These are phyloP conservation scores for Crioceris asparagi DNA, from an alignment of 2,888 invertebrate species.

Conservation along the genomic window DNA sequence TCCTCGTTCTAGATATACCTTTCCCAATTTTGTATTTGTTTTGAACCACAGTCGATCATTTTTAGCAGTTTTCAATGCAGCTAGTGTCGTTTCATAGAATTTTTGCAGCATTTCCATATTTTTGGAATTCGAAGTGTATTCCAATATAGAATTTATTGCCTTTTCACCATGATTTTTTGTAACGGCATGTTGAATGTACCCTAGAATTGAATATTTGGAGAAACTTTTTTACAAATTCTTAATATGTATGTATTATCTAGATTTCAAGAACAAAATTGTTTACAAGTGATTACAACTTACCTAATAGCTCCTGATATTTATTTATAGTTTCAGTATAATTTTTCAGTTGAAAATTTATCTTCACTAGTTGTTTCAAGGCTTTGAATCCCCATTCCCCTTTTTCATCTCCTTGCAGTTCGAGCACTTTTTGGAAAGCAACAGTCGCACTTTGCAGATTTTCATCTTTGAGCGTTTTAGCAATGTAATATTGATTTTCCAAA, in stretches of 20 bases:
- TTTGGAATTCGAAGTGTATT: conserved; percentile 96
- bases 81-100: conserved; percentile 93
- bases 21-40: conserved; percentile 96
- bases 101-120: conserved; percentile 76
- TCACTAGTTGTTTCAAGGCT: conserved; percentile 98
- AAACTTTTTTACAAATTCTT: not conserved
- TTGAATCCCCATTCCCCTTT: conserved; percentile 99
- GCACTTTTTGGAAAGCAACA: conserved; percentile 87
- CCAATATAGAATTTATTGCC: conserved; percentile 96
- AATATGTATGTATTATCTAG: not conserved
- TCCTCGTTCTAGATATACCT: conserved; percentile 89
- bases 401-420: conserved; percentile 91
- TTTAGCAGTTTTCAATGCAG: conserved; percentile 90
- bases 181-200: conserved; percentile 96
- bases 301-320: conserved; percentile 81
- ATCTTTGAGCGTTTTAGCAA: conserved; percentile 94
- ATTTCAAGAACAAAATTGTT: no score
- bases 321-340: conserved; percentile 50
- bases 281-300: no score
- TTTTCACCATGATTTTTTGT: conserved; percentile 99
- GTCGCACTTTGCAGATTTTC: conserved; percentile 74
- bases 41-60: conserved; percentile 99
- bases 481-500: conserved; percentile 98
- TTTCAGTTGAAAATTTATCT: conserved; percentile 95
- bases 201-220: conserved; percentile 1